Evolutionary conservation across 2,113 vertebrate species (phyloP).

Genomic region (Ovibos moschatus): DNA sequence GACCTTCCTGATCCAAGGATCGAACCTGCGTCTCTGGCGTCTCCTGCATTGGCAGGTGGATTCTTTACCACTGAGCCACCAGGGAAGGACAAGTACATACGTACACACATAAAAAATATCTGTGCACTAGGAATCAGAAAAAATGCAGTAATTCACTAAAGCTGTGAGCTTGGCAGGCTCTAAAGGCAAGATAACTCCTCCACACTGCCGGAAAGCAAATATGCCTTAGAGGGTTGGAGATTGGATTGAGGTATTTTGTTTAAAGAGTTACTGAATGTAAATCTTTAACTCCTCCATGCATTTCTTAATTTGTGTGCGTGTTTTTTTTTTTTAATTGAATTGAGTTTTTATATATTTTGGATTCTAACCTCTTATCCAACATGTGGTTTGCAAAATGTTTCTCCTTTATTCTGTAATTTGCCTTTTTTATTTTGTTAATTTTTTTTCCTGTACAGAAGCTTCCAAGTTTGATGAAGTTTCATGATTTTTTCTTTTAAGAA

Average conservation of each 20-base stretch:
- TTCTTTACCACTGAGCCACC: neutral
- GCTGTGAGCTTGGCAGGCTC: neutral
- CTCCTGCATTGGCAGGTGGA: neutral
- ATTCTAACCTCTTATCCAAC: neutral
- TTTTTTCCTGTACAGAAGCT: neutral
- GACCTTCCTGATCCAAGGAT: neutral
- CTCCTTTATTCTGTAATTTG: neutral
- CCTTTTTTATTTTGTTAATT: neutral
- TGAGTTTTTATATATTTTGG: neutral
- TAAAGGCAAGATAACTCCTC: neutral
- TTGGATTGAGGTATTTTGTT: neutral
- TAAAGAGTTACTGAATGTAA: neutral
- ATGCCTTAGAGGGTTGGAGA: neutral
- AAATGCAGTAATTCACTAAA: neutral
- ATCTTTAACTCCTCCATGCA: neutral
- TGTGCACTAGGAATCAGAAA: neutral
- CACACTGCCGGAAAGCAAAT: fast-evolving
- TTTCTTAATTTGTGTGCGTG: neutral
- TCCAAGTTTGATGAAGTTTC: neutral
- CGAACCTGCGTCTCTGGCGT: neutral
- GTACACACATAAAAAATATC: neutral
- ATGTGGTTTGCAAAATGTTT: neutral
- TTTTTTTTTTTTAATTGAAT: neutral
- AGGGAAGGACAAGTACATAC: neutral
- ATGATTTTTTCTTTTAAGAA: neutral